These are phyloP conservation scores for Drosophila pseudotakahashii DNA, from an alignment of 2,888 invertebrate genomes.

Conservation along the genomic window DNA sequence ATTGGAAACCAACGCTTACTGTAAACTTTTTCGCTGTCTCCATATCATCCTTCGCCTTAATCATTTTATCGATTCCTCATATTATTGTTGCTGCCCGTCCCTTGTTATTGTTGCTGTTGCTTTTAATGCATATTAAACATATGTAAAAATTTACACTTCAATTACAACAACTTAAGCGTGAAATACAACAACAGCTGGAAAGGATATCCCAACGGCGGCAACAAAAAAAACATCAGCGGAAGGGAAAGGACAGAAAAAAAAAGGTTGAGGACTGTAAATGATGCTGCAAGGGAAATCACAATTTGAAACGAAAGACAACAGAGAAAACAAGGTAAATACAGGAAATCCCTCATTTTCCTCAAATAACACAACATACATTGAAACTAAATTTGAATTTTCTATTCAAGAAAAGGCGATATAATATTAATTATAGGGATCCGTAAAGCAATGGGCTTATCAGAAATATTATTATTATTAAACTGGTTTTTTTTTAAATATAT, in stretches of 20 bases:
- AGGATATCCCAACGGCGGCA: slow-evolving; percentile 1
- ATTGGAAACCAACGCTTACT: slow-evolving; percentile 3
- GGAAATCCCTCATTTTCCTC: no score
- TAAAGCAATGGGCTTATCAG: no score
- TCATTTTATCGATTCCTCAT: slow-evolving; percentile 47
- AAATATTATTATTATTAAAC: no score
- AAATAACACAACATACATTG: slow-evolving; percentile 10
- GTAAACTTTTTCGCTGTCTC: slow-evolving; percentile 20
- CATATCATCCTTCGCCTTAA: slow-evolving; percentile 28
- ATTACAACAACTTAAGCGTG: slow-evolving; percentile 74
- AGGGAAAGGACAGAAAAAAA: background rate
- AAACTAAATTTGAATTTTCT: background rate
- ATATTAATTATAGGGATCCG: no score
- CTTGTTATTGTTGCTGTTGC: slow-evolving; percentile 31
- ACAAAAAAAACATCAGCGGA: slow-evolving; percentile 38
- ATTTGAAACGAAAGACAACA: slow-evolving; percentile 51
- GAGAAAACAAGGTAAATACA: slow-evolving; percentile 10
- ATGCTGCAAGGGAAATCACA: slow-evolving; percentile 61
- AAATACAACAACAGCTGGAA: slow-evolving; percentile 55
- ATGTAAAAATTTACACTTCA: slow-evolving; percentile 74
- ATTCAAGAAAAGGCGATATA: no score
- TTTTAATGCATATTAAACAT: slow-evolving; percentile 77
- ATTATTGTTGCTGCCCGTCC: slow-evolving; percentile 32
- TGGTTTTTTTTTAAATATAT: no score
- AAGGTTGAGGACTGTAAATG: slow-evolving; percentile 47